Conservation (phyloP, 2,888 invertebrate species). For the Hypena proboscidalis region DNA sequence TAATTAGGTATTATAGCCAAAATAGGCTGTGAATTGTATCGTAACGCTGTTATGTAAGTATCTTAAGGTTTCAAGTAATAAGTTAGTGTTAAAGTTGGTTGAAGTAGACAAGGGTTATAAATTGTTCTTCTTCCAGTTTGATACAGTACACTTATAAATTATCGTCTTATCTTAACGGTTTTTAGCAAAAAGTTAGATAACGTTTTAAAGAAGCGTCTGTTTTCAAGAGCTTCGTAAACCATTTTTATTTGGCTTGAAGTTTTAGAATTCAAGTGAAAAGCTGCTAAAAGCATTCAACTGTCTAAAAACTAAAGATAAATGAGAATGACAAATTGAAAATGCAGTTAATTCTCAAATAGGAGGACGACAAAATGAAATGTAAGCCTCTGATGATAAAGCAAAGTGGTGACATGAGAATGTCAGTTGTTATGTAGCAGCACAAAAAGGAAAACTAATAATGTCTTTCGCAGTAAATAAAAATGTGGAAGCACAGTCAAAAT, state of each 20-base stretch:
- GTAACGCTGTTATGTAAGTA: constrained; percentile 38
- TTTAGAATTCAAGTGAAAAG: no score
- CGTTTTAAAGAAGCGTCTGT: constrained; percentile 10
- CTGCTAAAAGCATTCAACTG: no score
- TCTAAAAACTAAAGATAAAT: no score
- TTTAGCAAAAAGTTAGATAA: constrained; percentile 13
- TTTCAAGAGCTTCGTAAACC: constrained; percentile 1
- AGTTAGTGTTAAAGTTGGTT: constrained; percentile 31
- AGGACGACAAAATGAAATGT: neutral
- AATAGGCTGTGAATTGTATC: constrained; percentile 61
- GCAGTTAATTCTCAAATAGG: neutral
- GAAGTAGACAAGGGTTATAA: constrained; percentile 27
- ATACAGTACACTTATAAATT: constrained; percentile 37
- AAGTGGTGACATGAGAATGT: neutral
- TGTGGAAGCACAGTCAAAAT: neutral
- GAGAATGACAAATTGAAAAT: neutral
- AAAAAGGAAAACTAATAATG: neutral
- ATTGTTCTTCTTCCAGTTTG: constrained; percentile 34
- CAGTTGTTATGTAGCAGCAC: neutral
- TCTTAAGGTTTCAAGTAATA: constrained; percentile 36
- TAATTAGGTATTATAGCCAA: constrained; percentile 54
- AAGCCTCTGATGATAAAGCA: neutral
- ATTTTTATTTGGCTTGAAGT: neutral
- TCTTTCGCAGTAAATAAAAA: neutral
- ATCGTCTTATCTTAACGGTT: constrained; percentile 22